Base-by-base conservation (phyloP, 37 sponge, comb jelly and placozoan species). In the Cliona cf. orientalis region DNA sequence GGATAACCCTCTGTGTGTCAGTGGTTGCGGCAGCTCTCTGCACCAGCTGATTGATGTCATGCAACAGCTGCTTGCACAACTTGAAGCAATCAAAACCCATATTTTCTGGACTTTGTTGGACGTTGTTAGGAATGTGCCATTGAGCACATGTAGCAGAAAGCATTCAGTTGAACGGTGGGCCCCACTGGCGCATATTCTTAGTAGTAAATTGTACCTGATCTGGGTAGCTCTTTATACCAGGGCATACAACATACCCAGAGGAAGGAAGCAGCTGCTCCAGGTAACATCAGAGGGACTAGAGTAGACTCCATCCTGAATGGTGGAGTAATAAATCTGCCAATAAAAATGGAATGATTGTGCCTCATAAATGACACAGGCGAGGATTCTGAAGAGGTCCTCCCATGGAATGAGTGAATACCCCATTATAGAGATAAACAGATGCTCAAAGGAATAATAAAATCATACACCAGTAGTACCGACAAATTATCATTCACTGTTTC, bases 81-180 rank as follows among this genome's bases (percentile, higher is more conserved):
- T 49, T 49, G 53, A 9, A 49, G 14, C 53, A 49, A 14, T 49
- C 53, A 49, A 49, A 61, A 6, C 26, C 63, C 28, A 61, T n/a
- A 61, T n/a, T 61, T 6, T 61, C 63, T 25, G 28, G 63, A 25
- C n/a, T 12, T 28, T 61, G 63, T 22, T 61, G 22, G 23, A 61
- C 28, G 26, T 61, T 61, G 63, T n/a, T 61, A n/a, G 63, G 63
- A 61, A 61, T 61, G 28, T 61, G 28, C 28, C 28, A n/a, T 22
- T 61, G 63, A n/a, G 26, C 7, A 22, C 28, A 61, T 11, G 14
- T 49, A 14, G 63, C 63, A 12, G 63, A n/a, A n/a, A 61, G 23
- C 28, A 61, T n/a, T 12, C 63, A 7, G 23, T 61, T 26, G 23
- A 61, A n/a, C 7, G 63, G 28, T 25, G 12, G 25, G 23, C 28